Evolutionary conservation across 2,797 vertebrate species (phyloP).

Genomic region (Phrynocephalus vlangalii): DNA sequence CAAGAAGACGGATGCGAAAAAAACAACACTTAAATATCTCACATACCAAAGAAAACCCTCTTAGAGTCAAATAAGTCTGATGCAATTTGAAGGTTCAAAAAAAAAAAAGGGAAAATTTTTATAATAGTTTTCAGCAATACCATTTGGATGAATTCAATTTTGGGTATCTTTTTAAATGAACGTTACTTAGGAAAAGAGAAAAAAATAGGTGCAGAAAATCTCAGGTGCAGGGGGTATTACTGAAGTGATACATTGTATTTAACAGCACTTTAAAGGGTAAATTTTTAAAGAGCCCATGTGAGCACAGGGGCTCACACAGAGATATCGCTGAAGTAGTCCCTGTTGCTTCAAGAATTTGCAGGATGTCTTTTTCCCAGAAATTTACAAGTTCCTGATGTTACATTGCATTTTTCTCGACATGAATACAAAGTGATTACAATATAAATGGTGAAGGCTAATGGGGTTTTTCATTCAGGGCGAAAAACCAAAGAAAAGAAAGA

Average conservation of each 20-base stretch:
- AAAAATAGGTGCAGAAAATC: slow-evolving; percentile 2
- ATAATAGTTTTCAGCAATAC: slow-evolving; percentile 8
- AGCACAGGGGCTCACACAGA: slow-evolving; percentile 22
- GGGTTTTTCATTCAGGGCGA: slow-evolving; percentile 53
- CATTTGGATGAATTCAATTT: not conserved
- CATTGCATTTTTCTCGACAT: slow-evolving; percentile 63
- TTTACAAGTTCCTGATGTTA: slow-evolving; percentile 58
- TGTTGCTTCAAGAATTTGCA: slow-evolving; percentile 37
- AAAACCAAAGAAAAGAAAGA: slow-evolving; percentile 51
- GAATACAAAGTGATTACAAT: slow-evolving; percentile 68
- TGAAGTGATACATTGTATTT: not conserved
- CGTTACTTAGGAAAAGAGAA: slow-evolving; percentile 19
- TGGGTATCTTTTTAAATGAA: slow-evolving; percentile 22
- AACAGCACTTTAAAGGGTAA: not conserved
- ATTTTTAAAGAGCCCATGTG: not conserved
- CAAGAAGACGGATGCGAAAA: too few relatives aligned
- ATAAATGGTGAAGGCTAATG: slow-evolving; percentile 65
- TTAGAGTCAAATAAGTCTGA: too few relatives aligned
- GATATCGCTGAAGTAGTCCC: slow-evolving; percentile 14
- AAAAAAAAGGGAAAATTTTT: not conserved
- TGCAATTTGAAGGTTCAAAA: too few relatives aligned
- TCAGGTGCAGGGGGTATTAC: slow-evolving; percentile 12
- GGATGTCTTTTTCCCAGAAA: slow-evolving; percentile 51
- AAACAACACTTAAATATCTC: too few relatives aligned
- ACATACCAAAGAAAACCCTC: too few relatives aligned